Percentiles rank a stretch among this genome's conserved stretches.
phyloP scores from a whole-genome alignment of 1,140 invertebrate genomes.

The Ostrea edulis region DNA sequence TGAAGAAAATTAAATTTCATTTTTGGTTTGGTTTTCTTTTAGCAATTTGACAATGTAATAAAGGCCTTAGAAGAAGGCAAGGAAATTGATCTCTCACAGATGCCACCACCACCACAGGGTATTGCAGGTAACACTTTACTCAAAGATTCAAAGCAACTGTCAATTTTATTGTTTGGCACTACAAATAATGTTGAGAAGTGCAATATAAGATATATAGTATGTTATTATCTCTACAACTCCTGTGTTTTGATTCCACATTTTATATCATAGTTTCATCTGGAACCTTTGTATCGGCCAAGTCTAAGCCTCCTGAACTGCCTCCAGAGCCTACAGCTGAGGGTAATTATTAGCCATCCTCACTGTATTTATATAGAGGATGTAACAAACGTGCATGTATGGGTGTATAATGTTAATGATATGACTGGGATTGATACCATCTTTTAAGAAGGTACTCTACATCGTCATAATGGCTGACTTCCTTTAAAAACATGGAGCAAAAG shows the following conservation, averaged over 20 bases:
- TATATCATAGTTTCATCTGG: conserved; percentile 38
- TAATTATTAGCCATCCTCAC: neutral
- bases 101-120: conserved; percentile 87
- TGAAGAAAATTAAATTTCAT: too few relatives aligned
- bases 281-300: conserved; percentile 1
- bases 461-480: too few relatives aligned
- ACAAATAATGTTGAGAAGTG: neutral
- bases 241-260: neutral
- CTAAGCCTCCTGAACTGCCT: neutral
- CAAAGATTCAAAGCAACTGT: neutral
- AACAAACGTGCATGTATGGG: too few relatives aligned
- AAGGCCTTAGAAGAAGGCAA: conserved; percentile 86
- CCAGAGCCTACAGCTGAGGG: conserved; percentile 42
- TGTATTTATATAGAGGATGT: too few relatives aligned
- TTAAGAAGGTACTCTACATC: too few relatives aligned
- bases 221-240: neutral
- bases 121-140: conserved; percentile 44
- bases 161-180: neutral
- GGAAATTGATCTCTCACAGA: conserved; percentile 89
- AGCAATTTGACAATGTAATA: conserved; percentile 33
- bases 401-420: too few relatives aligned
- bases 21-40: neutral
- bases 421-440: too few relatives aligned
- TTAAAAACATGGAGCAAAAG: too few relatives aligned
- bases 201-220: neutral